phyloP scores from a whole-genome alignment of 2,888 invertebrate species.

The Athalia cordata region DNA sequence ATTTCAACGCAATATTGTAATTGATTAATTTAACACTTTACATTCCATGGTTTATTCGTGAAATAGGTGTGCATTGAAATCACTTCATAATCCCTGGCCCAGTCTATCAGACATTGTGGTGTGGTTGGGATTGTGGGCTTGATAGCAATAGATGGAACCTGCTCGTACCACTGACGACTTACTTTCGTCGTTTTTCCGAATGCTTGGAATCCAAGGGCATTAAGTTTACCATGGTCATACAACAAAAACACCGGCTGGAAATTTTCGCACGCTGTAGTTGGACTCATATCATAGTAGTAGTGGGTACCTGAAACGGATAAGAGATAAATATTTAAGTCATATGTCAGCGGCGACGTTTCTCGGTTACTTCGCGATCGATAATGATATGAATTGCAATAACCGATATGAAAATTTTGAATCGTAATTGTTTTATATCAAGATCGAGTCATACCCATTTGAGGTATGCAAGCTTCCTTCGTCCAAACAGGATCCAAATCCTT shows the following conservation, averaged over 20 bases:
- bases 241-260: constrained; percentile 53
- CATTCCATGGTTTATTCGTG: not conserved
- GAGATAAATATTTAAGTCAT: not conserved
- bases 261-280: constrained; percentile 47
- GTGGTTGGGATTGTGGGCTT: constrained; percentile 49
- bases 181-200: constrained; percentile 48
- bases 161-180: constrained; percentile 52
- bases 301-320: constrained; percentile 52
- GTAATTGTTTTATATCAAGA: not conserved
- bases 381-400: not conserved
- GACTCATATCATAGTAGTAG: constrained; percentile 55
- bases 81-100: constrained; percentile 50
- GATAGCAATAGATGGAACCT: constrained; percentile 47
- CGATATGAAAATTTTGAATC: too few species aligned
- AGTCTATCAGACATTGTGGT: constrained; percentile 51
- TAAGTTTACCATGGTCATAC: constrained; percentile 47
- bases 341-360: not conserved
- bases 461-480: not conserved
- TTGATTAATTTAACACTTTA: too few species aligned
- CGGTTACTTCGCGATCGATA: not conserved
- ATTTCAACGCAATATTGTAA: too few species aligned
- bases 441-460: constrained; percentile 23
- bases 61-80: constrained; percentile 56
- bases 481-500: not conserved
- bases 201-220: constrained; percentile 53